Conservation (phyloP, 1,140 invertebrate species). For the Pseudachorutes palmiensis region DNA sequence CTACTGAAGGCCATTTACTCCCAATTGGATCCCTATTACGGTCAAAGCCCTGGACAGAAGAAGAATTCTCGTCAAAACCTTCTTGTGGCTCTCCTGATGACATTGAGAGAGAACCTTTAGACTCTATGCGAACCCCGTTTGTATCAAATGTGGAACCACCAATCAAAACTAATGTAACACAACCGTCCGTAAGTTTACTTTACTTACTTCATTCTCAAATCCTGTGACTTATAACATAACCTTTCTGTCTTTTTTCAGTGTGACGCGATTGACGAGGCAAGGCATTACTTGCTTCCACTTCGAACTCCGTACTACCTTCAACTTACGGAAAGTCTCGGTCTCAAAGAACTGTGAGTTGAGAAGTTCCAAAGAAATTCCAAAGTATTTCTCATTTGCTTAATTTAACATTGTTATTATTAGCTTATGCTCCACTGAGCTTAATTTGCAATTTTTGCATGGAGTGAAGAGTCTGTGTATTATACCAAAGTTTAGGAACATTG, state of each 20-base stretch:
- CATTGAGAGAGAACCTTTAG: too few relatives aligned
- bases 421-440: too few relatives aligned
- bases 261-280: slow-evolving; percentile 46
- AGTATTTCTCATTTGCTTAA: background rate
- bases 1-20: slow-evolving; percentile 61
- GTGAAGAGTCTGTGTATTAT: too few relatives aligned
- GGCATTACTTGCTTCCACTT: slow-evolving; percentile 49
- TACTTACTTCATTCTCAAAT: background rate
- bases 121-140: background rate
- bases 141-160: slow-evolving; percentile 21
- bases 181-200: slow-evolving; percentile 36
- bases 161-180: slow-evolving; percentile 29
- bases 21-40: slow-evolving; percentile 49
- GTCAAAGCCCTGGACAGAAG: slow-evolving; percentile 41
- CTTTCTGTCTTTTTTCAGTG: slow-evolving; percentile 45
- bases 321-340: slow-evolving; percentile 44
- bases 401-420: too few relatives aligned
- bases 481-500: too few relatives aligned
- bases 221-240: slow-evolving; percentile 3
- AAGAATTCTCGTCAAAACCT: background rate
- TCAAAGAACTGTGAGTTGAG: slow-evolving; percentile 37
- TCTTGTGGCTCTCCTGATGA: too few relatives aligned
- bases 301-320: slow-evolving; percentile 50
- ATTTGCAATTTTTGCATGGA: too few relatives aligned
- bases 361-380: too few relatives aligned